Conservation (phyloP, 2,797 vertebrate genomes). For the Gephyroberyx darwinii region DNA sequence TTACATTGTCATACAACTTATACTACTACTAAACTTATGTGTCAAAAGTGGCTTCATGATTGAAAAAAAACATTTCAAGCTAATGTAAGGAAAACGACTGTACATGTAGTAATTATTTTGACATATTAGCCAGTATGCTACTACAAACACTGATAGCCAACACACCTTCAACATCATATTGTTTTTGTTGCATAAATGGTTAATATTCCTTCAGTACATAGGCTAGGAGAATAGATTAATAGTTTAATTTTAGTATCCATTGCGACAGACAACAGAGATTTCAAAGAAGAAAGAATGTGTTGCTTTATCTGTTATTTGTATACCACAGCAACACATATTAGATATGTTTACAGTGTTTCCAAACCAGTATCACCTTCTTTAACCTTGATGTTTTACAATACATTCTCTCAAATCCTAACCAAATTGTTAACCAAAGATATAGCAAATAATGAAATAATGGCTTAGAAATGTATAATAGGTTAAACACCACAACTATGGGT, state of each 20-base stretch:
- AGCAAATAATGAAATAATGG: constrained; percentile 31
- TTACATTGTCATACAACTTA: neutral
- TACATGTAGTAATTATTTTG: neutral
- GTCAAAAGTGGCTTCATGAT: neutral
- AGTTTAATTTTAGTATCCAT: neutral
- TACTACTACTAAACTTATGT: neutral
- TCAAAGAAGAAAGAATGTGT: neutral
- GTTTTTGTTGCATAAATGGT: constrained; percentile 16
- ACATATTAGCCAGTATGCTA: constrained; percentile 5
- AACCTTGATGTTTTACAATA: neutral
- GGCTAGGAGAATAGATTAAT: neutral
- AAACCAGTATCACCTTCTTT: neutral
- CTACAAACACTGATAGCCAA: constrained; percentile 5
- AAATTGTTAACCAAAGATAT: constrained; percentile 2
- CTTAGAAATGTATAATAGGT: neutral
- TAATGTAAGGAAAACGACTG: constrained; percentile 1
- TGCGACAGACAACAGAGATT: neutral
- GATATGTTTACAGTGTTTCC: neutral
- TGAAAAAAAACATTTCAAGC: neutral
- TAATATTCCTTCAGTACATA: no score
- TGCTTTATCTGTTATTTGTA: no score
- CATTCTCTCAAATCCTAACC: constrained; percentile 22
- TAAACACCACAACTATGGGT: constrained; percentile 19
- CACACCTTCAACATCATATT: neutral
- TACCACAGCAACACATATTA: no score